These are phyloP conservation scores for Centropus bengalensis DNA, from an alignment of 2,113 vertebrate species.

Conservation along the genomic window DNA sequence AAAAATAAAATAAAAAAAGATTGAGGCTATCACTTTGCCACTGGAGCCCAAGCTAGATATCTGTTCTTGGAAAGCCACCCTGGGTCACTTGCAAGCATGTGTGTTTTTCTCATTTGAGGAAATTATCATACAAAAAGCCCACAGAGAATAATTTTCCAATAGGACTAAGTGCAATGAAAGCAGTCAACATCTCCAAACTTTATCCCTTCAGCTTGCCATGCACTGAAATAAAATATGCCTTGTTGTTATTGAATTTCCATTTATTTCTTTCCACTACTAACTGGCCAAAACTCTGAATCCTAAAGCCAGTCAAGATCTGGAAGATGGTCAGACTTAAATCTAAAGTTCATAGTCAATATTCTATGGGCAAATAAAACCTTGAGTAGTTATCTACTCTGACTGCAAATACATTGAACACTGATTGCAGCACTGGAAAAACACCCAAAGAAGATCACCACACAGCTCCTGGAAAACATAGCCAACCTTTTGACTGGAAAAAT, in stretches of 20 bases:
- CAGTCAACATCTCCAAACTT: not conserved
- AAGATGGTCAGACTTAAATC: not conserved
- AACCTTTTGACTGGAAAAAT: not conserved
- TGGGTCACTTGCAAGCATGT: not conserved
- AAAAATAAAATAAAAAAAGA: not conserved
- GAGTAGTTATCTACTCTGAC: not conserved
- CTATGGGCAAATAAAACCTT: not conserved
- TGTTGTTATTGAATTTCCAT: not conserved
- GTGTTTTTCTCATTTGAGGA: not conserved
- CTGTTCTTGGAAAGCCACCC: not conserved
- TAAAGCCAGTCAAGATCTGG: not conserved
- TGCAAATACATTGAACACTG: not conserved
- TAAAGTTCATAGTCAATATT: not conserved
- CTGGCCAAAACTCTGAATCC: not conserved
- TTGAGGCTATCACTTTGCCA: not conserved
- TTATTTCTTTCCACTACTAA: not conserved
- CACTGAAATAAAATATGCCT: not conserved
- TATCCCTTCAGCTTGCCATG: not conserved
- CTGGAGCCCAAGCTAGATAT: not conserved
- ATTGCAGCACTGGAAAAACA: not conserved
- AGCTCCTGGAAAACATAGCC: not conserved
- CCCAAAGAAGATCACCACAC: not conserved
- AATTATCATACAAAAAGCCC: not conserved
- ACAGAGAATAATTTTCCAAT: not conserved
- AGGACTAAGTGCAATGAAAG: not conserved